Evolutionary conservation across 2,888 invertebrate species (phyloP), one percentile per base, ranked within the genome.

Genomic region (Parthenolecanium corni): DNA sequence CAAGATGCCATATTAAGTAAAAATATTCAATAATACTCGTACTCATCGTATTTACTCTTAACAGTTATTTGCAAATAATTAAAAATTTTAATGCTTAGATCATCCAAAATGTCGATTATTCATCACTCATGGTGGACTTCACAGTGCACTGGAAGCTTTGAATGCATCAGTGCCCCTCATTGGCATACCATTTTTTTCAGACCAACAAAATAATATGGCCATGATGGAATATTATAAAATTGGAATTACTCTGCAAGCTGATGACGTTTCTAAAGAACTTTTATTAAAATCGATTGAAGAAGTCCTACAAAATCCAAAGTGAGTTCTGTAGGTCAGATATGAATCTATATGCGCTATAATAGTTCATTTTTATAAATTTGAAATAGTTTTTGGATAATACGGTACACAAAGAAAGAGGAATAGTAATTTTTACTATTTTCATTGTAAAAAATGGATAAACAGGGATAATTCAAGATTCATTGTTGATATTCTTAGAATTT

Each of bases 71-170:
- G 18, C 18, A 44, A 16, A 16, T 44, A n/a, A 14, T 44, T 44
- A 18, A 44, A 14, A 16, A 44, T 14, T 14, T 44, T 21, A 11
- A n/a, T n/a, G n/a, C 24, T n/a, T 20, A 66, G 66, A 61, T 12
- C 66, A 66, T n/a, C 63, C 57, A 12, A 65, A 66, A 9, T 56
- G 64, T 14, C 52, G 54, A 16, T 25, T 66, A 12, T 66, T 66
- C 46, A 62, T 66, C 9, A 66, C 66, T 12, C 66, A 66, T n/a
- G 66, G 66, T 5, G 66, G 66, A 4, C 14, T 66, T 9, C 64
- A 64, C 51, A 58, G 66, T 47, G 46, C 65, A 2, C 51, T 65
- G 38, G 66, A 66, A 31, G 62, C 61, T 5, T 47, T 62, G 20
- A 62, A 54, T 21, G 47, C 62, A 1, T 62, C 62, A 2, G 46